These are phyloP conservation scores for Atractosteus spatula DNA, from an alignment of 2,113 vertebrate species.

Conservation along the genomic window DNA sequence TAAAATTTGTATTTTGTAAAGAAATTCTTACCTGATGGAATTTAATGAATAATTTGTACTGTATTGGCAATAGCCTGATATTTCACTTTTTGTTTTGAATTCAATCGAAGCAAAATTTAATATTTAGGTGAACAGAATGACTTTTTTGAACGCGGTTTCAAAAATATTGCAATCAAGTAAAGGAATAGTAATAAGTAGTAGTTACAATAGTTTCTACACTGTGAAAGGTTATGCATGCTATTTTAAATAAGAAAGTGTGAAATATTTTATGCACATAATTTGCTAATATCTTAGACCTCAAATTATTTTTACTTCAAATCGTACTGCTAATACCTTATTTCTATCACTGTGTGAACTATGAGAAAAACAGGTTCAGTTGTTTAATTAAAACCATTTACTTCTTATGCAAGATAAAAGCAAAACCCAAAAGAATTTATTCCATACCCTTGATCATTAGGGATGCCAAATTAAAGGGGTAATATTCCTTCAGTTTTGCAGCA, in stretches of 20 bases:
- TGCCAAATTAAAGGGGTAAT: too few relatives aligned
- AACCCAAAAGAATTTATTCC: neutral
- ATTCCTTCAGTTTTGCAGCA: too few relatives aligned
- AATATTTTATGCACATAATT: constrained; percentile 28
- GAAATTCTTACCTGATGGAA: too few relatives aligned
- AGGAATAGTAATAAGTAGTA: too few relatives aligned
- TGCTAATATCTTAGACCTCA: too few relatives aligned
- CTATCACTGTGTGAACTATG: constrained; percentile 18
- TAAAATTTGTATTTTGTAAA: too few relatives aligned
- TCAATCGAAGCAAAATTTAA: neutral
- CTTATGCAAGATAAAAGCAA: neutral
- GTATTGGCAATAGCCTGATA: too few relatives aligned
- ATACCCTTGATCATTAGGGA: neutral
- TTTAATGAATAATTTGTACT: too few relatives aligned
- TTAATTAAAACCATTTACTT: neutral
- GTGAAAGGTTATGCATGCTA: constrained; percentile 10
- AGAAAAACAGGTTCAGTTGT: neutral
- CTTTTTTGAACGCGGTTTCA: neutral
- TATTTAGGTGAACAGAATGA: neutral
- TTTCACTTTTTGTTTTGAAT: too few relatives aligned
- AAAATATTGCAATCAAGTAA: too few relatives aligned
- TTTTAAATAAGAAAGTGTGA: constrained; percentile 33
- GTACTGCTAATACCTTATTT: constrained; percentile 51
- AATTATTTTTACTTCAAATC: constrained; percentile 23
- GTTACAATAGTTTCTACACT: neutral